These are phyloP conservation scores for Cynoglossus semilaevis DNA, from an alignment of 2,113 vertebrate species.

Conservation along the genomic window DNA sequence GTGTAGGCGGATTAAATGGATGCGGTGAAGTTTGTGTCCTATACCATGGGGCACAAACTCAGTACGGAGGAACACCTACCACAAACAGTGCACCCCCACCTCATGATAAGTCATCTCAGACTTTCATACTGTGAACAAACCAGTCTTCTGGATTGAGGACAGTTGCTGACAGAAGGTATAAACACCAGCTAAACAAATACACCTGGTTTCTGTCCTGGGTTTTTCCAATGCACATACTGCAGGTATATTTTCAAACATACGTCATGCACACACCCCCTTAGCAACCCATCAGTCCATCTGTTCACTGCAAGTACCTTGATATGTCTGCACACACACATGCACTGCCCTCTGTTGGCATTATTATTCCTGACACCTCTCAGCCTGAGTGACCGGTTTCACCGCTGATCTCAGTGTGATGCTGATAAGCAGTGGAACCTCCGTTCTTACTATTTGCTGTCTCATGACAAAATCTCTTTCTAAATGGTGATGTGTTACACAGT, in stretches of 20 bases:
- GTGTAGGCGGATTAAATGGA: constrained; percentile 49
- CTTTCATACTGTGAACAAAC: constrained; percentile 11
- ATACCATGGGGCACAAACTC: neutral
- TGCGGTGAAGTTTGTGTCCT: constrained; percentile 20
- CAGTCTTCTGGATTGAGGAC: constrained; percentile 14
- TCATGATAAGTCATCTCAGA: constrained; percentile 19
- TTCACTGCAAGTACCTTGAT: no score
- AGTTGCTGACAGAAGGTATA: constrained; percentile 10
- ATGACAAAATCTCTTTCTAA: constrained; percentile 22
- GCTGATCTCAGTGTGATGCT: constrained; percentile 59
- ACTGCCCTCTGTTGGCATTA: constrained; percentile 54
- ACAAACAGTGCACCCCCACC: constrained; percentile 16
- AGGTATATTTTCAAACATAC: constrained; percentile 8
- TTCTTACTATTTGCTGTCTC: constrained; percentile 21
- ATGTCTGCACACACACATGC: neutral
- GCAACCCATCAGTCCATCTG: no score
- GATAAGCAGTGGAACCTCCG: constrained; percentile 36
- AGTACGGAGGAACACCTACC: constrained; percentile 8
- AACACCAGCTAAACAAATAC: constrained; percentile 10
- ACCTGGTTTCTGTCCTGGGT: constrained; percentile 24
- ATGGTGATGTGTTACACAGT: constrained; percentile 6
- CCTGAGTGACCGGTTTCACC: constrained; percentile 64
- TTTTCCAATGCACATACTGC: constrained; percentile 4
- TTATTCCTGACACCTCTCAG: constrained; percentile 60
- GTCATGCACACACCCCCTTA: neutral